These are phyloP conservation scores for Drosophila merina DNA, from an alignment of 2,888 invertebrate genomes.

Conservation along the genomic window DNA sequence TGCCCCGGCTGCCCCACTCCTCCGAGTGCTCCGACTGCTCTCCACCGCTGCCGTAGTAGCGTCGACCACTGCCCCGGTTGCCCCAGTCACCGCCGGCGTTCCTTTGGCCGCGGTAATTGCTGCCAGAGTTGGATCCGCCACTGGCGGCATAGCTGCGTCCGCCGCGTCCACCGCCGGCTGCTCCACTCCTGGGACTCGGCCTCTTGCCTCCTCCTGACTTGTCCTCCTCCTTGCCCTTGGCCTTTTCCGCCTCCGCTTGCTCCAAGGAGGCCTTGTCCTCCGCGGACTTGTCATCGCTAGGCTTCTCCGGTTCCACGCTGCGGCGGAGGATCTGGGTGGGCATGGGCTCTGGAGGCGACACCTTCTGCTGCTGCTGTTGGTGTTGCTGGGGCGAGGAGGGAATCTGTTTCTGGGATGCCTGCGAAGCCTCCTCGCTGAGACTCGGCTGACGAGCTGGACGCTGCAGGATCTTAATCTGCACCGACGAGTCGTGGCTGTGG, in stretches of 20 bases:
- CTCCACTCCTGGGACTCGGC: conserved; percentile 35
- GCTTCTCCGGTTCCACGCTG: conserved; percentile 72
- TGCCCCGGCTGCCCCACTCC: conserved; percentile 83
- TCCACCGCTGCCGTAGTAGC: conserved; percentile 78
- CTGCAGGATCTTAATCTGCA: conserved; percentile 83
- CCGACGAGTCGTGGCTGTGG: conserved; percentile 82
- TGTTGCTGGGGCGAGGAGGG: conserved; percentile 37
- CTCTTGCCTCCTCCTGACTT: conserved; percentile 40
- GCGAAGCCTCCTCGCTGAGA: conserved; percentile 69
- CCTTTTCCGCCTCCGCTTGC: conserved; percentile 38
- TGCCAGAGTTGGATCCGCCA: conserved; percentile 81
- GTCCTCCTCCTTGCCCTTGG: conserved; percentile 45
- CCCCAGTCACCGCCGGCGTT: conserved; percentile 82
- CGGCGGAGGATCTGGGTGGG: conserved; percentile 84
- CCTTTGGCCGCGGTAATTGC: conserved; percentile 84
- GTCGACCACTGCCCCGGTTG: conserved; percentile 76
- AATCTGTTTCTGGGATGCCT: conserved; percentile 48
- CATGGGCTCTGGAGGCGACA: conserved; percentile 42
- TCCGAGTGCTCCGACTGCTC: conserved; percentile 88
- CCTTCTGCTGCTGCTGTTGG: conserved; percentile 38
- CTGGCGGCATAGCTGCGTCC: conserved; percentile 68
- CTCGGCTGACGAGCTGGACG: conserved; percentile 75
- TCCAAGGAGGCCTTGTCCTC: conserved; percentile 45
- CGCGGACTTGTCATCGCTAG: conserved; percentile 21
- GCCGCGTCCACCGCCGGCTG: conserved; percentile 32